Evolutionary conservation across 2,113 vertebrate species (phyloP), one percentile per base, ranked within the genome.

Genomic region (Indicator indicator): DNA sequence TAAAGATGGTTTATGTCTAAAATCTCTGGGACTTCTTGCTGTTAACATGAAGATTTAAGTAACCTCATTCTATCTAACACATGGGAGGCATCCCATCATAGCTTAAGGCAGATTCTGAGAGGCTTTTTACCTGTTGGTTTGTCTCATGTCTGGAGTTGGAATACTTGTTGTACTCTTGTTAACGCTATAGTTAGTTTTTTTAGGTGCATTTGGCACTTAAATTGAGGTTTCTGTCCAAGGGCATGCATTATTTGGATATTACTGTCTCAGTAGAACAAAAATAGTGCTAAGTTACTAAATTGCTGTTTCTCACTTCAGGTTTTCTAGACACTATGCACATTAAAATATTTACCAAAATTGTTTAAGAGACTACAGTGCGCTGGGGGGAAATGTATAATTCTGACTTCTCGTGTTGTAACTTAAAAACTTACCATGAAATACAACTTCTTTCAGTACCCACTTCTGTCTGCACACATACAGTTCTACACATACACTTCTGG

Each of bases 241-340:
- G 5, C 20, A 27, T 2, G 1, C 0, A 0, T 33, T 87, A 42
- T 27, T 54, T 65, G 27, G 59, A 79, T 82, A 38, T 38, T 64
- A 12, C 38, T 85, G 36, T 6, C 26, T 30, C 12, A 69, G 6
- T 16, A 75, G 44, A 65, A 6, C 14, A 62, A 60, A 92, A 78
- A 33, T 12, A 33, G 5, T 4, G 10, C 33, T 64, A 46, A 89
- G 54, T 68, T 71, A 17, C 30, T 62, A 7, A 19, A 6, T 4
- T 46, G 16, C 3, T 71, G 3, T 59, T 86, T 84, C 9, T 83
- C 26, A 55, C 5, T 24, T 42, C 36, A 27, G 9, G 1, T 63
- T 71, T 64, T 36, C 18, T 68, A 23, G 27, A 32, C 9, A 4
- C 12, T 59, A 9, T 68, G 40, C 32, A 13, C 30, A n/a, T 42